Percentiles rank a stretch among this genome's conserved stretches.
phyloP scores from a whole-genome alignment of 1,140 invertebrate species.

The Monomorium pharaonis region DNA sequence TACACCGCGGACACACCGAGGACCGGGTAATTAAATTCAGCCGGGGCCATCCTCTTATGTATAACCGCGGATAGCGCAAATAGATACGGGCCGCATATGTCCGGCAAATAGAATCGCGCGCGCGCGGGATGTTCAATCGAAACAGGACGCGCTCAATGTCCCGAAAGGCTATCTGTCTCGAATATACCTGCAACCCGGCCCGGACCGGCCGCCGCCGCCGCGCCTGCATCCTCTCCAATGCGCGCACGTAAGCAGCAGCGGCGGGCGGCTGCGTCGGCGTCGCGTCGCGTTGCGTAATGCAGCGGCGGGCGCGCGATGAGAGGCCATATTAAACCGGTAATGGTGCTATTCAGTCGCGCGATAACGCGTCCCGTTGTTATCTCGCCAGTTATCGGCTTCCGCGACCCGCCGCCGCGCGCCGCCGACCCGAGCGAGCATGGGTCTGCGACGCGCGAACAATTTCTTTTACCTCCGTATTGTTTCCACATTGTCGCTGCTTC shows the following conservation, averaged over 20 bases:
- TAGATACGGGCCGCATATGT: slow-evolving; percentile 72
- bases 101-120: slow-evolving; percentile 77
- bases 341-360: slow-evolving; percentile 67
- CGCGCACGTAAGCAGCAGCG: background rate
- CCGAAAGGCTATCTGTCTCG: slow-evolving; percentile 82
- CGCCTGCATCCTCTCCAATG: background rate
- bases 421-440: background rate
- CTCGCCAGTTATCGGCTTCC: slow-evolving; percentile 43
- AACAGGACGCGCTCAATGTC: slow-evolving; percentile 81
- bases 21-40: slow-evolving; percentile 68
- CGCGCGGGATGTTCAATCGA: slow-evolving; percentile 78
- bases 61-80: slow-evolving; percentile 62
- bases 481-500: background rate
- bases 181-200: slow-evolving; percentile 71
- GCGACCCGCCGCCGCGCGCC: background rate
- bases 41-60: slow-evolving; percentile 50
- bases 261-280: too few relatives aligned
- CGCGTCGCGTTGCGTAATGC: slow-evolving; percentile 67
- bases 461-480: slow-evolving; percentile 36
- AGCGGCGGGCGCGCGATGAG: slow-evolving; percentile 58
- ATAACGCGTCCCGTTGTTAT: slow-evolving; percentile 49
- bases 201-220: slow-evolving; percentile 35
- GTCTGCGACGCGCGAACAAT: background rate
- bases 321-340: slow-evolving; percentile 73
- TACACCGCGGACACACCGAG: background rate